Evolutionary conservation across 2,888 invertebrate genomes (phyloP), one percentile per base, ranked within the genome.

Genomic region (Asteroscopus sphinx): DNA sequence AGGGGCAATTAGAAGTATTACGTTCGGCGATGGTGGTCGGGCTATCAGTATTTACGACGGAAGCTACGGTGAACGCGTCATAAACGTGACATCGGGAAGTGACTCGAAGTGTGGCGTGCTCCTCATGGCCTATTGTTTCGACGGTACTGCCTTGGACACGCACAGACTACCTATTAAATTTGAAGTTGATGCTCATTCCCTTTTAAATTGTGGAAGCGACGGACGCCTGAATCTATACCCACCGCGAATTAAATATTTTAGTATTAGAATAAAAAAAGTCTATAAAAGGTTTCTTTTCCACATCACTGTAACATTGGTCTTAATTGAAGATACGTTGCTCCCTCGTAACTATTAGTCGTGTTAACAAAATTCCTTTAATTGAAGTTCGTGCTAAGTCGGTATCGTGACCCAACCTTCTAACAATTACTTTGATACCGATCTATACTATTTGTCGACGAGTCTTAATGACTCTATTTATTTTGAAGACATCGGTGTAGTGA

Each of bases 381-480:
- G 83, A 85, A 88, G 84, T 87, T 86, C 86, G 85, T 85, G 84
- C 63, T 74, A 77, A 82, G 57, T 67, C 77, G 79, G 77, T 87
- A 80, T 90, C 89, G 91, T 91, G 90, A 86, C 87, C 79, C 82
- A 79, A 76, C 85, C 83, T 82, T 82, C 79, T 83, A 79, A 86
- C 90, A 88, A 91, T 92, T 92, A 92, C 81, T 81, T 77, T 77
- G 92, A 92, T 92, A 93, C 83, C 64, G 84, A 92, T 92, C 92
- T 90, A 59, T 83, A 76, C 80, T 83, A 83, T 88, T 88, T 85
- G 83, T 81, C 81, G 82, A 81, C 82, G 76, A 78, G 79, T 83
- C 85, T 80, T 87, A 88, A 90, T 87, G 83, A 82, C 82, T 83
- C 78, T 80, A 86, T 87, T 87, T 85, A 81, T 84, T 85, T 85